A percentile compares a stretch with the other conserved stretches of the same genome.
phyloP scores from a whole-genome alignment of 2,888 invertebrate species.

The Muschampia plurimacula region DNA sequence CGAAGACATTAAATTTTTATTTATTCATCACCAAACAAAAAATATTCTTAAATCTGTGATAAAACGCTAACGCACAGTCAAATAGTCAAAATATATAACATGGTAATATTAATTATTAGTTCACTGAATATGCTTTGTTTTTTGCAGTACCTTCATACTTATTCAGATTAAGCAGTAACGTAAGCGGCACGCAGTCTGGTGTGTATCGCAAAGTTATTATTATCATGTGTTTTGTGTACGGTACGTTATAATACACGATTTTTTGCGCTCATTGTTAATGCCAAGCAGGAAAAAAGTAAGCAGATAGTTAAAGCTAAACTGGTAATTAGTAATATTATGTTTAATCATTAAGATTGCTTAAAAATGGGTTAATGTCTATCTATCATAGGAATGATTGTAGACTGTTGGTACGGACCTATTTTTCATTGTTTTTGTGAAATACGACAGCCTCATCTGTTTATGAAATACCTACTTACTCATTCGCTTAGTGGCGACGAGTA shows the following conservation, averaged over 20 bases:
- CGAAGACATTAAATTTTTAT: too few relatives aligned
- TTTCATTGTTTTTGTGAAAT: too few relatives aligned
- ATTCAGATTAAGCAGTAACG: conserved; percentile 60
- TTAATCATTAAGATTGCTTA: too few relatives aligned
- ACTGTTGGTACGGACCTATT: too few relatives aligned
- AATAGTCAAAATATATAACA: background rate
- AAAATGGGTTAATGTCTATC: too few relatives aligned
- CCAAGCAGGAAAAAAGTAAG: background rate
- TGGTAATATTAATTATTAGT: background rate
- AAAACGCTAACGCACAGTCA: background rate
- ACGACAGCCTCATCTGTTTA: too few relatives aligned
- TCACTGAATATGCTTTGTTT: conserved; percentile 11
- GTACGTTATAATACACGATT: conserved; percentile 24
- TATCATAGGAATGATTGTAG: too few relatives aligned
- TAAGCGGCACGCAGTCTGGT: conserved; percentile 80
- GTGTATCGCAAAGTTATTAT: conserved; percentile 43
- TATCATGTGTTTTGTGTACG: background rate
- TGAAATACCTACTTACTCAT: too few relatives aligned
- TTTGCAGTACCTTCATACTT: conserved; percentile 41
- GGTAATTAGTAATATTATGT: too few relatives aligned
- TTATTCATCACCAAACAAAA: too few relatives aligned
- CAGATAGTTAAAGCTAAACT: background rate
- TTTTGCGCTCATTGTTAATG: conserved; percentile 41
- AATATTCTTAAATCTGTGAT: background rate
- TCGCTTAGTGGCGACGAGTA: too few relatives aligned